Percentiles rank a stretch among this genome's conserved stretches.
phyloP scores from a whole-genome alignment of 2,797 vertebrate species.

The Bryconaethiops microstoma region DNA sequence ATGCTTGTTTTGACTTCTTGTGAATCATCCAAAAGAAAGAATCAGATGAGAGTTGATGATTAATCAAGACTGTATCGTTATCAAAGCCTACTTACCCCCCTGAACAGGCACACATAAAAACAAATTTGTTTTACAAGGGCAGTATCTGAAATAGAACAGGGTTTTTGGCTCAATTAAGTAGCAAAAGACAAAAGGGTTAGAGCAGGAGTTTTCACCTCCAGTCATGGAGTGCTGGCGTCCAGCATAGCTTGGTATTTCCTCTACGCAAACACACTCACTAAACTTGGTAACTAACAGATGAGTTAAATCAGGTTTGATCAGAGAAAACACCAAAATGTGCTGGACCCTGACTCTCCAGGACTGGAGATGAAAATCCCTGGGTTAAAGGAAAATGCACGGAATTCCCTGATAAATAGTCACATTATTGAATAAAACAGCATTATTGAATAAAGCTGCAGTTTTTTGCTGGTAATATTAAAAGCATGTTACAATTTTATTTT shows the following conservation, averaged over 20 bases:
- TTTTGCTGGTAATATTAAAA: background rate
- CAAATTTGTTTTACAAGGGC: background rate
- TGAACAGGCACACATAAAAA: background rate
- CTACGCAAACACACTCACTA: too few relatives aligned
- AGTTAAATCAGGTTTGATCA: too few relatives aligned
- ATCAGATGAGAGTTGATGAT: background rate
- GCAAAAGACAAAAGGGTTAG: background rate
- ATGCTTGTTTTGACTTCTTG: background rate
- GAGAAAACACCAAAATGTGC: too few relatives aligned
- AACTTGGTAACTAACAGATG: too few relatives aligned
- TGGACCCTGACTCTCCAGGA: too few relatives aligned
- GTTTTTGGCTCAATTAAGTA: background rate
- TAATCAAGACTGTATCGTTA: background rate
- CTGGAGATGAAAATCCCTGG: too few relatives aligned
- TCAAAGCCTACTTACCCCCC: background rate
- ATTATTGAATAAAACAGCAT: background rate
- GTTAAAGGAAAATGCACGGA: background rate
- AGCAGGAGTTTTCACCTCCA: too few relatives aligned
- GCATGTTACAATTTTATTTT: too few relatives aligned
- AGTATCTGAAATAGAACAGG: slow-evolving; percentile 17
- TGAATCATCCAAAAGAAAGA: background rate
- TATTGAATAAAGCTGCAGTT: background rate
- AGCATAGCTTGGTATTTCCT: too few relatives aligned
- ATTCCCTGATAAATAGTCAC: background rate
- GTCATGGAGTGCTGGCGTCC: too few relatives aligned